phyloP scores from a whole-genome alignment of 2,113 vertebrate genomes.

The Rattus rattus region DNA sequence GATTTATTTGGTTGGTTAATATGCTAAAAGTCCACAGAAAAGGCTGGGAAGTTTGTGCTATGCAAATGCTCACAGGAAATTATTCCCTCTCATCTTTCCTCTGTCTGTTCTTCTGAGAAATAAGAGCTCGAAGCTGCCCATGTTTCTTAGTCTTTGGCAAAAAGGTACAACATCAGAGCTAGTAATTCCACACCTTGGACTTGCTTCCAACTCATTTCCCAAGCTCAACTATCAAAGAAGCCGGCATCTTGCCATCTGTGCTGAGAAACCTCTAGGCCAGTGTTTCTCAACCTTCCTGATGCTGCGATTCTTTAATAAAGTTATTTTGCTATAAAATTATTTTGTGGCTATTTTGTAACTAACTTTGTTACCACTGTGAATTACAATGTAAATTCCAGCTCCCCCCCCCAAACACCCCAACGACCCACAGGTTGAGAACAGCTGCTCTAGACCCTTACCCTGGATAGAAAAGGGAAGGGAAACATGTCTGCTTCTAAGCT shows the following conservation, averaged over 20 bases:
- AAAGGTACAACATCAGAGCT: neutral
- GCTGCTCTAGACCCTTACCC: neutral
- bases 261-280: neutral
- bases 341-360: neutral
- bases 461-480: neutral
- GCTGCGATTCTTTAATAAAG: neutral
- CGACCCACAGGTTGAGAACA: neutral
- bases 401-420: too few relatives aligned
- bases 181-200: neutral
- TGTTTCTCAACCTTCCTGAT: neutral
- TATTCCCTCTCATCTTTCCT: neutral
- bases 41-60: neutral
- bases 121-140: neutral
- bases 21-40: conserved; percentile 30
- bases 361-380: neutral
- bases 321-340: neutral
- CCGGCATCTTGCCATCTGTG: neutral
- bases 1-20: neutral
- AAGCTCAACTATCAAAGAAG: neutral
- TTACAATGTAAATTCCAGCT: neutral
- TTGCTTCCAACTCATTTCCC: neutral
- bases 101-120: neutral
- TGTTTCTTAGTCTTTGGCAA: neutral
- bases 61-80: neutral
- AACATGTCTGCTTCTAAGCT: neutral